Evolutionary conservation across 2,797 vertebrate species (phyloP).

Genomic region (Loris lydekkerianus): DNA sequence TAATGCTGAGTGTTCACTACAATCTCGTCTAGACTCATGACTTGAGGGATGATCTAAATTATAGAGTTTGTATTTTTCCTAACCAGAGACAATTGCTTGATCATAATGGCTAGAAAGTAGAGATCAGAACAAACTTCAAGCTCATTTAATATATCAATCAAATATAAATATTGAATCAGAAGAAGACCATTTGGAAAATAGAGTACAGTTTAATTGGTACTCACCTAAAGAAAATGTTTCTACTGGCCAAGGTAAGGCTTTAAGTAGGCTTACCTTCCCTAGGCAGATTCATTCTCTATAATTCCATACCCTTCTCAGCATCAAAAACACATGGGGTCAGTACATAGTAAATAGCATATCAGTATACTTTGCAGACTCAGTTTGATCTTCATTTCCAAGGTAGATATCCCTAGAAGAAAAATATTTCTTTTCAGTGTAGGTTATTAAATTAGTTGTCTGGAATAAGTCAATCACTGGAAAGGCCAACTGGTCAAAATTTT

Average conservation of each 20-base stretch:
- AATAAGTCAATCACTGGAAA: neutral
- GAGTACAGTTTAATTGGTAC: neutral
- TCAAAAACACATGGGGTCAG: too few relatives aligned
- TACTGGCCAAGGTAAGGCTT: neutral
- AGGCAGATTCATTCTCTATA: neutral
- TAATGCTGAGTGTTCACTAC: neutral
- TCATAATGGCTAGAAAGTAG: neutral
- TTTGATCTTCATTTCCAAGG: neutral
- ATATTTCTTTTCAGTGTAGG: neutral
- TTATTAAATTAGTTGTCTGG: neutral
- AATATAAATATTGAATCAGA: neutral
- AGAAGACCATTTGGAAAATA: neutral
- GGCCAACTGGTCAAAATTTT: neutral
- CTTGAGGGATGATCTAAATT: neutral
- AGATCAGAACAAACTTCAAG: neutral
- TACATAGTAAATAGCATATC: neutral
- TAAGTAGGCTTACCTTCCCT: neutral
- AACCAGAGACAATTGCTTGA: neutral
- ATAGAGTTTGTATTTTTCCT: neutral
- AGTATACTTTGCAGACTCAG: constrained; percentile 4
- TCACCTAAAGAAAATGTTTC: neutral
- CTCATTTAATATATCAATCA: neutral
- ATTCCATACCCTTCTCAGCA: neutral
- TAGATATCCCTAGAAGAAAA: neutral
- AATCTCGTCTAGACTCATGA: neutral